Conservation (phyloP, 2,113 vertebrate genomes). For the Rhynchopsitta pachyrhyncha region DNA sequence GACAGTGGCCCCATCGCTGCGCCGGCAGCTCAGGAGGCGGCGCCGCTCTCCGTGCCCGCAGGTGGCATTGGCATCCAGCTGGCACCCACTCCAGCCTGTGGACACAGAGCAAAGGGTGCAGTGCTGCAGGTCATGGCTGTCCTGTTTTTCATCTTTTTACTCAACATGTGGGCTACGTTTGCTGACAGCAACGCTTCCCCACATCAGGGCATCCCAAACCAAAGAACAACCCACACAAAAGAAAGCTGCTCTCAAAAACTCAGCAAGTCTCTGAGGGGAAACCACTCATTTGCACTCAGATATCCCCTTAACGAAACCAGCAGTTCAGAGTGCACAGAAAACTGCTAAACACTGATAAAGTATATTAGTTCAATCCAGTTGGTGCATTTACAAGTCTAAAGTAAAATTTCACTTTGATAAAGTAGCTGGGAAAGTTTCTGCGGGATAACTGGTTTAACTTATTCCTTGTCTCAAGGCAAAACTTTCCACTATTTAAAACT, state of each 20-base stretch:
- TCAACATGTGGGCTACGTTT: fast-evolving
- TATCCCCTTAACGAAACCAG: not conserved
- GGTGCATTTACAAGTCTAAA: not conserved
- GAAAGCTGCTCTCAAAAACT: not conserved
- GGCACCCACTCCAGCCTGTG: slow-evolving; percentile 93
- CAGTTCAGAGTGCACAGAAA: not conserved
- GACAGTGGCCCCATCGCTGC: slow-evolving; percentile 84
- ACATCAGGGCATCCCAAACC: not conserved
- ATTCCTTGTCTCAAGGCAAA: not conserved
- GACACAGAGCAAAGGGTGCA: slow-evolving; percentile 4
- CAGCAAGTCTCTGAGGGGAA: not conserved
- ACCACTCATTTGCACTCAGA: not conserved
- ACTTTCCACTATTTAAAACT: slow-evolving; percentile 13
- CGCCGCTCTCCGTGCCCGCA: slow-evolving; percentile 83
- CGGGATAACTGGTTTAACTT: not conserved
- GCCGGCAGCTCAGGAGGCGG: slow-evolving; percentile 86
- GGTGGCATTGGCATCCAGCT: slow-evolving; percentile 84
- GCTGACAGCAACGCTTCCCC: not conserved
- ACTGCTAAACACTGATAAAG: slow-evolving; percentile 15
- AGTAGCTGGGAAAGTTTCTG: slow-evolving; percentile 22
- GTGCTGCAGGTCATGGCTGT: not conserved
- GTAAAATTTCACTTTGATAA: slow-evolving; percentile 24
- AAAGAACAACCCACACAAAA: not conserved
- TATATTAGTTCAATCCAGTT: slow-evolving; percentile 5
- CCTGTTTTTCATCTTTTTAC: not conserved